Evolutionary conservation across 2,113 vertebrate genomes (phyloP).

Genomic region (Solea senegalensis): DNA sequence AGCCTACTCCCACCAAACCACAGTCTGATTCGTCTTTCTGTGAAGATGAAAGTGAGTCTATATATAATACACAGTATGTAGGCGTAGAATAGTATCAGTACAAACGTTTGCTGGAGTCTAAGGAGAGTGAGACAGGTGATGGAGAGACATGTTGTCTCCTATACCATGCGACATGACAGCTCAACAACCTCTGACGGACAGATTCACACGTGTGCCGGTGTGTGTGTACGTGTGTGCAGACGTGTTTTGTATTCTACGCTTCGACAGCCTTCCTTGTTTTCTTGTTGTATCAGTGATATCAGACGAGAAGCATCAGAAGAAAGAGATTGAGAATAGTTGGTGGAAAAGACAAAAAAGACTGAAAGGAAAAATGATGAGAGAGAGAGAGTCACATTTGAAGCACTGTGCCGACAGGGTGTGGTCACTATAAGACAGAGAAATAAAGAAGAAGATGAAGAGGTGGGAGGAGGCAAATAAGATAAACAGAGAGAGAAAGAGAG

Average conservation of each 20-base stretch:
- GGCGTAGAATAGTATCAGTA: background rate
- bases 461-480: constrained; percentile 7
- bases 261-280: constrained; percentile 2
- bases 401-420: constrained; percentile 66
- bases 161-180: constrained; percentile 18
- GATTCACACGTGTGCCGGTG: constrained; percentile 16
- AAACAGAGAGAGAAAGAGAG: constrained; percentile 9
- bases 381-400: constrained; percentile 29
- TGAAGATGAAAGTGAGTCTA: no score
- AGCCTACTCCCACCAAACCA: no score
- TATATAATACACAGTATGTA: background rate
- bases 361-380: background rate
- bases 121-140: background rate
- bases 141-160: constrained; percentile 11
- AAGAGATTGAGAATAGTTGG: background rate
- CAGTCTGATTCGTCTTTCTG: no score
- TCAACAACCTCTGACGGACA: constrained; percentile 33
- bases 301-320: background rate
- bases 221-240: background rate
- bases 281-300: background rate
- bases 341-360: background rate
- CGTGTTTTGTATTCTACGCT: constrained; percentile 30
- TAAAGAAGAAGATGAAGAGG: constrained; percentile 39
- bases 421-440: constrained; percentile 55
- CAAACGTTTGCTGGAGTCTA: background rate